Evolutionary conservation across 2,888 invertebrate genomes (phyloP), one percentile per base, ranked within the genome.

Genomic region (Drosophila dives): DNA sequence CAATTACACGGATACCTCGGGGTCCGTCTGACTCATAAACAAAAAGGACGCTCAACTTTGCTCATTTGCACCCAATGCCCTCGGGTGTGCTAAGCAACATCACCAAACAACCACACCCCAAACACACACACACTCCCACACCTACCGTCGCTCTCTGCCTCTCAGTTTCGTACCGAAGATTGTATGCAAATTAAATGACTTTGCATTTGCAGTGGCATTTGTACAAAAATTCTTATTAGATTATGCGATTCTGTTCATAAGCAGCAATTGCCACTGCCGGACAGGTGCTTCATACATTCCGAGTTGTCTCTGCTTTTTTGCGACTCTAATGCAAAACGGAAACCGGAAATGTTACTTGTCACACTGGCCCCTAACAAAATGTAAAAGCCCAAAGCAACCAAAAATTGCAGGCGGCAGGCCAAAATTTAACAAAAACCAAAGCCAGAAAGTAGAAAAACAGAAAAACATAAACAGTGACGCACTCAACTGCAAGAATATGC

Each of bases 1-100:
- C 53, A 51, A 49, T 42, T 33, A 62, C 23, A 64, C 26, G 34
- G 36, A 54, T 62, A 69, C 61, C 64, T 67, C 11, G 42, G 62
- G 60, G 63, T 38, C 51, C 66, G 70, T 69, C 86, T 64, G 77
- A 72, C 72, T 77, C 75, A 74, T 70, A 80, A 84, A 76, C 82
- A 76, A 83, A 66, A 61, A 55, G 64, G 72, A 61, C 62, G 63
- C 80, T 68, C 77, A 75, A 80, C 80, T 75, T 78, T 85, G 73
- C 84, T 85, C 84, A 82, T 86, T 82, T 84, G 71, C 86, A 86
- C 73, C 82, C 80, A 72, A 80, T 81, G 64, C 81, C 73, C 77
- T 51, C 55, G 83, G 58, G 86, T 59, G 70, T 69, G 54, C 51
- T 77, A 70, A 53, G 29, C 48, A 51, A 29, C 29, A 34, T 32